phyloP scores from a whole-genome alignment of 2,797 vertebrate genomes.

The Meriones psammophilus region DNA sequence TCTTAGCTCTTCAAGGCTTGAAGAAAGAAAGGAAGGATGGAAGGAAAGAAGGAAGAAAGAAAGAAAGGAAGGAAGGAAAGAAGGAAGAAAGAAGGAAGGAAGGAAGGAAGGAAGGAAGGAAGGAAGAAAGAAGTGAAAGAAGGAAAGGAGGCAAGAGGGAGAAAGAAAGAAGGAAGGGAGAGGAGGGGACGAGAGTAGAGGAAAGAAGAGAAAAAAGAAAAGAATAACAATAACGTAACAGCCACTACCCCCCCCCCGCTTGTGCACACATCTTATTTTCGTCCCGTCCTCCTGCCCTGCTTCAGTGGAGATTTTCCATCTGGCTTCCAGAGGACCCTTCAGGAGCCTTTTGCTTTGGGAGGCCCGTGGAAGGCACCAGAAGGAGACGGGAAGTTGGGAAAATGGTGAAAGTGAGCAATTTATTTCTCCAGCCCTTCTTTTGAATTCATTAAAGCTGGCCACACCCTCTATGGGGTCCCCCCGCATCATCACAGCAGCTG shows the following conservation, averaged over 20 bases:
- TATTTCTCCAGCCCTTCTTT: background rate
- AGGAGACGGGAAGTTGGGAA: background rate
- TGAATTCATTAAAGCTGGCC: background rate
- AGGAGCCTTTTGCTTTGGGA: slow-evolving; percentile 14
- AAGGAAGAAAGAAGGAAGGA: too few relatives aligned
- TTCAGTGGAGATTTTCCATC: background rate
- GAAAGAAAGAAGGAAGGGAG: too few relatives aligned
- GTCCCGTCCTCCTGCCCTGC: background rate
- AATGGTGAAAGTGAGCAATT: background rate
- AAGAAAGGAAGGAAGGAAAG: fast-evolving
- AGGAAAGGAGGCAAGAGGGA: too few relatives aligned
- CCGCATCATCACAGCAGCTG: background rate
- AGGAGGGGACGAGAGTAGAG: background rate
- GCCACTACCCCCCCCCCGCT: background rate
- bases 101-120: too few relatives aligned
- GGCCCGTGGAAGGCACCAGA: background rate
- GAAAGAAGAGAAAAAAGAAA: background rate
- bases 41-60: too few relatives aligned
- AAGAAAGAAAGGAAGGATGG: too few relatives aligned
- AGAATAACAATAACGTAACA: background rate
- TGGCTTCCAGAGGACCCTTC: background rate
- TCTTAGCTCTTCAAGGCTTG: too few relatives aligned
- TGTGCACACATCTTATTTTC: background rate
- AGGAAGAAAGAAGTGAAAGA: too few relatives aligned
- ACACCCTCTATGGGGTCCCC: background rate